Evolutionary conservation across 2,797 vertebrate species (phyloP).

Genomic region (Lithobates pipiens): DNA sequence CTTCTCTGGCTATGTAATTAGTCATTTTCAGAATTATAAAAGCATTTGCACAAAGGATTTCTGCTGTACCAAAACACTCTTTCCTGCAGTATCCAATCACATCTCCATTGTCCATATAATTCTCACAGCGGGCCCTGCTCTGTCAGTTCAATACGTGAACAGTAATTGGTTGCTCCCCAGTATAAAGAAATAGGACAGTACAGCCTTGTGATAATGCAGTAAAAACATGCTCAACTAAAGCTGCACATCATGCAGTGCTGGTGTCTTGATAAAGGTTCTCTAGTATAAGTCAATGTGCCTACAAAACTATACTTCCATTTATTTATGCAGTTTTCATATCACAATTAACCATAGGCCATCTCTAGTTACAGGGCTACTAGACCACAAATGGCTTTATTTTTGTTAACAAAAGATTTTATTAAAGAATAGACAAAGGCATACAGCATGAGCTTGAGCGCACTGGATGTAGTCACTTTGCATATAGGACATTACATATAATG

Average conservation of each 20-base stretch:
- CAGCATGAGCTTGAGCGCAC: no score
- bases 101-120: constrained; percentile 20
- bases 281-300: not conserved
- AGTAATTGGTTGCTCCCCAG: constrained; percentile 27
- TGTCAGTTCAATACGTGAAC: constrained; percentile 12
- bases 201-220: constrained; percentile 8
- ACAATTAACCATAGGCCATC: no score
- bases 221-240: not conserved
- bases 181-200: constrained; percentile 33
- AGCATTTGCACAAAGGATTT: constrained; percentile 22
- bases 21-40: constrained; percentile 44
- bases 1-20: constrained; percentile 6
- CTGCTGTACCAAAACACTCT: constrained; percentile 11
- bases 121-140: constrained; percentile 14
- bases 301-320: not conserved
- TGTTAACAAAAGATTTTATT: no score
- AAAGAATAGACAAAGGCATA: no score
- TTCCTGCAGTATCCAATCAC: not conserved
- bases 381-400: no score
- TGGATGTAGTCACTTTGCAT: no score
- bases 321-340: not conserved
- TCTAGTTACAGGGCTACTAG: no score
- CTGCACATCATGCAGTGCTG: not conserved
- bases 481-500: no score
- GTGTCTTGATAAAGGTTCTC: not conserved